A percentile compares a stretch with the other conserved stretches of the same genome.
Evolutionary conservation across 2,797 vertebrate genomes (phyloP).

Genomic region (Hylomyscus alleni): DNA sequence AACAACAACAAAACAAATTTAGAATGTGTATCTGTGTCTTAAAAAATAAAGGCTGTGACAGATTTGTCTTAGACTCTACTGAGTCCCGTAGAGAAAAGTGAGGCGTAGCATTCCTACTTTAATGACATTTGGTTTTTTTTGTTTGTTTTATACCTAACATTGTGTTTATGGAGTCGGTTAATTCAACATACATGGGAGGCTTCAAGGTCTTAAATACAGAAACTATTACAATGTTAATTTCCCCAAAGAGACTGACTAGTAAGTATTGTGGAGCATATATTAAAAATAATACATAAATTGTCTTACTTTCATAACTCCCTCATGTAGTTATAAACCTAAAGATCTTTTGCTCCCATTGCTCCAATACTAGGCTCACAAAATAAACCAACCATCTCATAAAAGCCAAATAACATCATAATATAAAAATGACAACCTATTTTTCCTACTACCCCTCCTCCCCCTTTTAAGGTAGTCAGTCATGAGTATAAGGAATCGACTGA

Average conservation of each 20-base stretch:
- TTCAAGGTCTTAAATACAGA: conserved; percentile 60
- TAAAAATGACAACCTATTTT: not conserved
- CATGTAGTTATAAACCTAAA: not conserved
- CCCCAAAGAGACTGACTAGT: conserved; percentile 58
- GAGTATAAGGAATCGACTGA: not conserved
- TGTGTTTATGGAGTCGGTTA: not conserved
- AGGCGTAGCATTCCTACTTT: not conserved
- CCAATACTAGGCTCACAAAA: not conserved
- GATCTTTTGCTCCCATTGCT: not conserved
- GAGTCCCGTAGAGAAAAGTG: not conserved
- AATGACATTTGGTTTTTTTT: not conserved
- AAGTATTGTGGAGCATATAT: conserved; percentile 27
- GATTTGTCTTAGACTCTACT: conserved; percentile 8
- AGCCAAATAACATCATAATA: conserved; percentile 48
- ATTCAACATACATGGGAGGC: not conserved
- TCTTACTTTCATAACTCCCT: conserved; percentile 28
- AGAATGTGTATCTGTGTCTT: not conserved
- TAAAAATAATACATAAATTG: conserved; percentile 61
- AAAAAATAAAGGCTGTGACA: not conserved
- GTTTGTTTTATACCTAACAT: not conserved
- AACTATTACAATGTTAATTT: conserved; percentile 67
- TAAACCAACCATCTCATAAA: conserved; percentile 16
- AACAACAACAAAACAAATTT: not conserved
- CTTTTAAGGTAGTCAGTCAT: not conserved
- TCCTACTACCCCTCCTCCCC: not conserved